Conservation (phyloP, 2,888 invertebrate genomes). For the Cephus runcator region DNA sequence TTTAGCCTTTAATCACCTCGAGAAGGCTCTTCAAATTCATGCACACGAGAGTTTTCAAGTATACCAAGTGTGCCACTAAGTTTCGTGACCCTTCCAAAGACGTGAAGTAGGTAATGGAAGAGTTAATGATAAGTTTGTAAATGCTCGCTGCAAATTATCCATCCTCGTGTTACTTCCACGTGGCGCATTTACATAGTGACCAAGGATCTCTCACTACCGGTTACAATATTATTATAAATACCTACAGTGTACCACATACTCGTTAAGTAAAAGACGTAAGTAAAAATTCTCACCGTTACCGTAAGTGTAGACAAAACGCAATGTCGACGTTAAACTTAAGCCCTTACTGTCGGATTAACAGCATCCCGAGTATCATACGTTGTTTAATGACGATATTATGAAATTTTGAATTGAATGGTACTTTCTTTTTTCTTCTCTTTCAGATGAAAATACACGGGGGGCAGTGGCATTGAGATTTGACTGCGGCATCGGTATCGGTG, state of each 20-base stretch:
- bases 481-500: not conserved
- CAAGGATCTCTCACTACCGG: slow-evolving; percentile 59
- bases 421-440: not conserved
- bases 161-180: not conserved
- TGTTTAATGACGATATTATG: not conserved
- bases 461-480: not conserved
- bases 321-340: slow-evolving; percentile 28
- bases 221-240: slow-evolving; percentile 48
- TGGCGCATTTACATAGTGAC: slow-evolving; percentile 43
- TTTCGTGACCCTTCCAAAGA: not conserved
- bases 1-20: not conserved
- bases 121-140: not conserved
- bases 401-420: not conserved
- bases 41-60: no score
- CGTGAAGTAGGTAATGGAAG: not conserved
- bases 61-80: not conserved
- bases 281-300: slow-evolving; percentile 60
- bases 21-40: not conserved
- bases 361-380: not conserved
- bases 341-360: not conserved
- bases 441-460: not conserved
- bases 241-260: slow-evolving; percentile 31
- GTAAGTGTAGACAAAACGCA: slow-evolving; percentile 53
- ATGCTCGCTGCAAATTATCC: not conserved
- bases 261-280: slow-evolving; percentile 56